Evolutionary conservation across 1,140 invertebrate species (phyloP).

Genomic region (Hylaeus anthracinus): DNA sequence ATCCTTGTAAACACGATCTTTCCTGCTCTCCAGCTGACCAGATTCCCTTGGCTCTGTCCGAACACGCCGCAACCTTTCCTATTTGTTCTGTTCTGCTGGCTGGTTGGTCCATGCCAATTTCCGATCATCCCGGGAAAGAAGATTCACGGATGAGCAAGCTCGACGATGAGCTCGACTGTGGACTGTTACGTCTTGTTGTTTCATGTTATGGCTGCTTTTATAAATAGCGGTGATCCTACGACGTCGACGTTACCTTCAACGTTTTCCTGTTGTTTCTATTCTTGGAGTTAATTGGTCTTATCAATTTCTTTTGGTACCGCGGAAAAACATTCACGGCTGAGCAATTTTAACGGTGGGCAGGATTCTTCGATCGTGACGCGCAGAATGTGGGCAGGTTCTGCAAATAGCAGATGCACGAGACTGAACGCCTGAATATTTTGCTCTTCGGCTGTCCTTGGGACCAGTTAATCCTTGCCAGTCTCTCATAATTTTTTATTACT

Average conservation of each 20-base stretch:
- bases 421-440: not conserved
- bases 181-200: not conserved
- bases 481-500: too few relatives aligned
- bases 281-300: not conserved
- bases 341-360: not conserved
- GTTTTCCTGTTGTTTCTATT: not conserved
- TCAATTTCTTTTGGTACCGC: not conserved
- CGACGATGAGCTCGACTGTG: not conserved
- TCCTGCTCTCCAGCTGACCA: slow-evolving; percentile 22
- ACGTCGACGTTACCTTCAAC: not conserved
- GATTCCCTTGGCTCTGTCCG: not conserved
- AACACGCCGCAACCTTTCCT: slow-evolving; percentile 13
- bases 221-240: not conserved
- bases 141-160: not conserved
- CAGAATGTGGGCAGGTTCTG: not conserved
- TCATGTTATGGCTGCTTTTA: not conserved
- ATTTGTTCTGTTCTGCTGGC: not conserved
- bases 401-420: too few relatives aligned
- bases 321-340: not conserved
- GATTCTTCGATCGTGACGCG: not conserved
- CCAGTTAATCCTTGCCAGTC: too few relatives aligned
- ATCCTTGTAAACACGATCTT: slow-evolving; percentile 40
- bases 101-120: not conserved
- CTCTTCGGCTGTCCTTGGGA: too few relatives aligned
- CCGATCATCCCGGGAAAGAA: not conserved